Evolutionary conservation across 2,888 invertebrate genomes (phyloP).

Genomic region (Drosophila anceps): DNA sequence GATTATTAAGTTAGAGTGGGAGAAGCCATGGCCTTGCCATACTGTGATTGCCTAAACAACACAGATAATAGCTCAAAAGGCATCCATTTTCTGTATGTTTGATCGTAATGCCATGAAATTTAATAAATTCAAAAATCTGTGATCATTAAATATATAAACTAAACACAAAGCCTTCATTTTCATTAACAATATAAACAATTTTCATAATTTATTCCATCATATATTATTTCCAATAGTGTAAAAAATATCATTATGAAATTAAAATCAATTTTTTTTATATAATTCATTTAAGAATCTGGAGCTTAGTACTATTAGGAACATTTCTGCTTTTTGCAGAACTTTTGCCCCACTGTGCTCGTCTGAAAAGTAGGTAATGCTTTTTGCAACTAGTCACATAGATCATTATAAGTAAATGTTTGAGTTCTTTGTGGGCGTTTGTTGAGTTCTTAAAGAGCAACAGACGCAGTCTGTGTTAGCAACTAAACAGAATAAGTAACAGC

Average conservation of each 20-base stretch:
- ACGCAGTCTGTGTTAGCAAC: conserved; percentile 4
- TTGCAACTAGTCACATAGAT: conserved; percentile 67
- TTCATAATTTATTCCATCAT: background rate
- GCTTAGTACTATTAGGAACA: background rate
- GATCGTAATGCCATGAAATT: no score
- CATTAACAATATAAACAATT: no score
- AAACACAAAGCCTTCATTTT: background rate
- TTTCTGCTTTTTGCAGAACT: background rate
- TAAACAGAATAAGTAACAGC: conserved; percentile 13
- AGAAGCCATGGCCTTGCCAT: no score
- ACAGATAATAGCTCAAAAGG: no score
- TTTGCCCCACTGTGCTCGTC: conserved; percentile 14
- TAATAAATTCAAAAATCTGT: no score
- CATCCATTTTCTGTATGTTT: no score
- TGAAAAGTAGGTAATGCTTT: conserved; percentile 52
- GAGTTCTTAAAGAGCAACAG: conserved; percentile 37
- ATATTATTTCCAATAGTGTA: no score
- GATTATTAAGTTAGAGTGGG: no score
- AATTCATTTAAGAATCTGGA: background rate
- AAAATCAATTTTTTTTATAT: no score
- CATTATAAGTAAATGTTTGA: conserved; percentile 72
- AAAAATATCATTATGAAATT: no score
- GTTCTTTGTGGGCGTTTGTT: conserved; percentile 38
- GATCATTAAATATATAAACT: no score
- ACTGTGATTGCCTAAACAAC: no score